These are phyloP conservation scores for Tapera naevia DNA, from an alignment of 2,797 vertebrate species.

Conservation along the genomic window DNA sequence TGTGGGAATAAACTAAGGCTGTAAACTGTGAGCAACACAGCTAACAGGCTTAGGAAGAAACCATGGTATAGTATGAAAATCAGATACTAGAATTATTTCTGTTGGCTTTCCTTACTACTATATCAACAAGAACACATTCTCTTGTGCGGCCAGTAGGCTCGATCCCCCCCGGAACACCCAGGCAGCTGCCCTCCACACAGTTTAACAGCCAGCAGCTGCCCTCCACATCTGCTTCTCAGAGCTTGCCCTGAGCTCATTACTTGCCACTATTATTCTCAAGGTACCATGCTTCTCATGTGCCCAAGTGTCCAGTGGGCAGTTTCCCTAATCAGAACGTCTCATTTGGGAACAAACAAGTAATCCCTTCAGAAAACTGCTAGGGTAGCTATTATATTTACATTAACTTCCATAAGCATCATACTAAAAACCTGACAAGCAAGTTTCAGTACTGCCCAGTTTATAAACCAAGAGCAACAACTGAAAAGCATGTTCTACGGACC, in stretches of 20 bases:
- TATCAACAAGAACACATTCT: neutral
- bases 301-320: neutral
- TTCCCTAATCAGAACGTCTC: neutral
- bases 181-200: neutral
- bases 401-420: neutral
- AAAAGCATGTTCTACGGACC: neutral
- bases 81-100: neutral
- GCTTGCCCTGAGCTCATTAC: neutral
- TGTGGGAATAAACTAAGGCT: neutral
- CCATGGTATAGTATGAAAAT: neutral
- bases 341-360: neutral
- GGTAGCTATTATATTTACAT: neutral
- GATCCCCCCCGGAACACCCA: neutral
- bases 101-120: neutral
- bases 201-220: neutral
- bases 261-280: neutral
- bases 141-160: neutral
- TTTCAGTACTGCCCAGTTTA: neutral
- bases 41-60: neutral
- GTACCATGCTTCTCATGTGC: fast-evolving
- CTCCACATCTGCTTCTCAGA: neutral
- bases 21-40: neutral
- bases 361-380: neutral
- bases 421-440: neutral
- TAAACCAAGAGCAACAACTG: neutral